Percentiles rank a stretch among this genome's conserved stretches.
Conservation (phyloP, 2,113 vertebrate genomes). For the Limanda limanda region DNA sequence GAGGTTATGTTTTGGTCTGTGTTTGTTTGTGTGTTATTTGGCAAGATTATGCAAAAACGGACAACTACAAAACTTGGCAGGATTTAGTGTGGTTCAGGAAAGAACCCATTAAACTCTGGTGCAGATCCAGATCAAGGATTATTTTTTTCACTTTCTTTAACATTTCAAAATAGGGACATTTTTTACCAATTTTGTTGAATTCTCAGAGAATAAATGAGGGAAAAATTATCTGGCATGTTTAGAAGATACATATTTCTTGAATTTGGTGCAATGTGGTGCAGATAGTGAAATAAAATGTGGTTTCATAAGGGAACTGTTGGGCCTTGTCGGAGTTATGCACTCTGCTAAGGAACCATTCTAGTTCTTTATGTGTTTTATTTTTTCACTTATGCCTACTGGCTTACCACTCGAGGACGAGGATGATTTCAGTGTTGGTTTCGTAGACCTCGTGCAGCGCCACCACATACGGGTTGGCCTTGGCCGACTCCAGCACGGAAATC, state of each 20-base stretch:
- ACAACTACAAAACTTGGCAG: not conserved
- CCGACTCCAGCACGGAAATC: slow-evolving; percentile 92
- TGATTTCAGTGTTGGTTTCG: slow-evolving; percentile 91
- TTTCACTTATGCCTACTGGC: slow-evolving; percentile 6
- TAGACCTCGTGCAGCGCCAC: slow-evolving; percentile 94
- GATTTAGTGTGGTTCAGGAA: too few species aligned
- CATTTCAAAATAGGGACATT: too few species aligned
- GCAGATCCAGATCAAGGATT: too few species aligned
- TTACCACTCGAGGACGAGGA: slow-evolving; percentile 96
- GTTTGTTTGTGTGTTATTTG: not conserved
- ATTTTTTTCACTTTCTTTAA: too few species aligned
- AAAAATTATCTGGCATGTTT: too few species aligned
- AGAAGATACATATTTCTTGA: not conserved
- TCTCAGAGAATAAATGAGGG: too few species aligned
- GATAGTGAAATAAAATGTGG: not conserved
- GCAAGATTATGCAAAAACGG: not conserved
- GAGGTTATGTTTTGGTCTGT: not conserved
- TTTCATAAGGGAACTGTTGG: not conserved
- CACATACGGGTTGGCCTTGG: slow-evolving; percentile 89
- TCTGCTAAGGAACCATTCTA: not conserved
- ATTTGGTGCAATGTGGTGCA: not conserved
- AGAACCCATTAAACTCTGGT: too few species aligned
- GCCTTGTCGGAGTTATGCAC: not conserved
- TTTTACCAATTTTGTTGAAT: too few species aligned
- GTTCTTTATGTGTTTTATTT: not conserved